These are phyloP conservation scores for Zhengitettix transpicula DNA, from an alignment of 2,888 invertebrate species.

Conservation along the genomic window DNA sequence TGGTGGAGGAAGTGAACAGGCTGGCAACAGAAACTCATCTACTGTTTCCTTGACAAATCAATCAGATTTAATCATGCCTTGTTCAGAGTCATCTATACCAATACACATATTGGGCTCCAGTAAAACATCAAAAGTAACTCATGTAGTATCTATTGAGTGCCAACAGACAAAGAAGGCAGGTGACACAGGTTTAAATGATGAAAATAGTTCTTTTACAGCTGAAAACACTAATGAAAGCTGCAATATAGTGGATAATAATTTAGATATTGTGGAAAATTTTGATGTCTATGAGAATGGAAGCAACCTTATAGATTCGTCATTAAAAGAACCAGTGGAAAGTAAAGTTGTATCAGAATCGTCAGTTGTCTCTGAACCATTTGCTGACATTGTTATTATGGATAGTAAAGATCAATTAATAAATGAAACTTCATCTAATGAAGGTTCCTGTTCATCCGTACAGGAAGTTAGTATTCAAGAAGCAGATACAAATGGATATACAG, in stretches of 20 bases:
- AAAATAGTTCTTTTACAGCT: neutral
- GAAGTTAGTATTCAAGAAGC: too few species aligned
- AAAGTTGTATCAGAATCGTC: neutral
- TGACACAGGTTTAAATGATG: neutral
- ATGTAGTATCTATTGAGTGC: slow-evolving; percentile 3
- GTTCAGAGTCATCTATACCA: neutral
- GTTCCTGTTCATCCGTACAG: too few species aligned
- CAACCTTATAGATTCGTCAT: neutral
- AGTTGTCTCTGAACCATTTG: too few species aligned
- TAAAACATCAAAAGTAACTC: neutral
- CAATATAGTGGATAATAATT: neutral
- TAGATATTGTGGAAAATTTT: neutral
- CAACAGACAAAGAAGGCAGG: neutral
- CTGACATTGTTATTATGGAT: too few species aligned
- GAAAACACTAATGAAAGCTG: neutral
- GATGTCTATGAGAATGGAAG: neutral
- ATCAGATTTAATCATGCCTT: neutral
- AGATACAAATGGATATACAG: too few species aligned
- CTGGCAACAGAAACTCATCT: neutral
- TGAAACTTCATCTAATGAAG: neutral
- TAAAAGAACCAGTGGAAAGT: neutral
- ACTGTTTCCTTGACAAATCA: neutral
- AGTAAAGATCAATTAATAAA: neutral
- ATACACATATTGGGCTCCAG: neutral
- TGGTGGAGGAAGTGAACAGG: too few species aligned